Base-by-base conservation (phyloP, 2,113 vertebrate genomes). In the Argyrosomus japonicus region DNA sequence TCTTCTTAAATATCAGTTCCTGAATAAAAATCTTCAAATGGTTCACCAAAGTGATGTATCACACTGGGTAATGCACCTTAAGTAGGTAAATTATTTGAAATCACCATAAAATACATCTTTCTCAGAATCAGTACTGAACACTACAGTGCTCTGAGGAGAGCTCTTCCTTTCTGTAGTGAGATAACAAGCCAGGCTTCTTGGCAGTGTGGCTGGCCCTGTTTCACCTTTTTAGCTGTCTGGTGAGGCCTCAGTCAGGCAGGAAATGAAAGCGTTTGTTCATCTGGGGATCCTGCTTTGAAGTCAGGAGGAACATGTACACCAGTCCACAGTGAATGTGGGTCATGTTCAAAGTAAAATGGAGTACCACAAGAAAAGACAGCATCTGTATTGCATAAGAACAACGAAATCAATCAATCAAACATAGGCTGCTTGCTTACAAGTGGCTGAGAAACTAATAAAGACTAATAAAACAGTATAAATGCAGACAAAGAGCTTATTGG, bases 201-300 rank as follows among this genome's bases (percentile, higher is more conserved):
- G 4, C 18, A 6, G 70, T 57, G 43, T 25, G 21, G 36, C 47
- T 75, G 79, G 25, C 82, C 25, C 19, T 58, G 0, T 72, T 76
- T 84, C 82, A 84, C 87, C 79, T 87, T 58, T 79, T 63, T 5
- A 53, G 73, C 43, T 43, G 56, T 70, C 73, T 54, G 21, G 29
- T 32, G 70, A 85, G 64, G 36, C 77, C 61, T 81, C 61, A 48
- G 62, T 54, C 70, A 74, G 69, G 56, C 72, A 86, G 64, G 73
- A 88, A 89, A 90, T 88, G 77, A 69, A 77, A 88, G 86, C 82
- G 77, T 80, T 72, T 75, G 56, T 89, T 83, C 84, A 85, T 88
- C 65, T 81, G 70, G 36, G 68, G 32, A 78, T 84, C 32, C 50
- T 57, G 32, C 90, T 91, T 90, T 74, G 69, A 90, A 71, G 73